Base-by-base conservation (phyloP, 2,888 invertebrate genomes). In the Scaptodrosophila latifasciaeformis region DNA sequence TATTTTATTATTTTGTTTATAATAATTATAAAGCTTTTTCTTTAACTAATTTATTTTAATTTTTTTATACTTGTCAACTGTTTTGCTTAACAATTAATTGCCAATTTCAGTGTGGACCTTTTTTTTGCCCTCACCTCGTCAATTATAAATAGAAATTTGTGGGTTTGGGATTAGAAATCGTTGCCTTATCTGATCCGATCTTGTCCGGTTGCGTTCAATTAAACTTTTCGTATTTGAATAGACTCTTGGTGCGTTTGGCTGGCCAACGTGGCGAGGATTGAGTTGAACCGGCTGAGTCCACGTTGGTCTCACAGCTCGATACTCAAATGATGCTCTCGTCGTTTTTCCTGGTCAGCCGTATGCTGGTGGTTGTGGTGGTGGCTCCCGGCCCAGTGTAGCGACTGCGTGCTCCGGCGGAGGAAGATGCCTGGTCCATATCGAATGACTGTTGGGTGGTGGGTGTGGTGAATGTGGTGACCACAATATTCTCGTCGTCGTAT, bases 251-350 rank as follows among this genome's bases (percentile, higher is more conserved):
- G 21, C 47, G 49, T 15, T 42, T 31, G 27, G 49, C 40, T 3
- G 34, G 40, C 54, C 48, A 56, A 31, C 29, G 29, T 35, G 39
- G 19, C n/a, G 13, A 17, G 18, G 2, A 15, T 18, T 18, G 57
- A 39, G 39, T 21, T 19, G 49, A n/a, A n/a, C 40, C 51, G 63
- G 53, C 17, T 51, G 24, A 24, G 3, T 55, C 54, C 12, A 45
- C 47, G 21, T 63, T 54, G 4, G 49, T 53, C 15, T 61, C 54
- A 27, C 56, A 37, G 46, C 59, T 53, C 45, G 56, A 62, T 86
- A 86, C 65, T 86, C 88, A 69, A 86, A 87, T 76, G 87, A 85
- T 85, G 77, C 85, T 85, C 54, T 85, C 85, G 55, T 85, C 86
- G 63, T 82, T 85, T 48, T 84, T 84, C 18, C 84, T 81, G 18